Evolutionary conservation across 1,140 invertebrate species (phyloP).

Genomic region (Luehdorfia chinensis): DNA sequence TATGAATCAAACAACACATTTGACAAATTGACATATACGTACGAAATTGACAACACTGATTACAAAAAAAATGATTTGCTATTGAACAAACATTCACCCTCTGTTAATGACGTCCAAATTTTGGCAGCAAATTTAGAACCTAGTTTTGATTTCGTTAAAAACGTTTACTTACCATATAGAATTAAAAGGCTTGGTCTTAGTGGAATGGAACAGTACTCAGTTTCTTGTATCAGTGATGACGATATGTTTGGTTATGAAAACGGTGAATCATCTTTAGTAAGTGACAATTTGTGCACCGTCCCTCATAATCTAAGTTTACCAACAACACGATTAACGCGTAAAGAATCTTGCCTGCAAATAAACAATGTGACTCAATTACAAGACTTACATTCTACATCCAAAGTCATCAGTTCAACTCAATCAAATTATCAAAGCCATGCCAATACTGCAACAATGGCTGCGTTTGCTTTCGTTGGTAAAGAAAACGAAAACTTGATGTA

Average conservation of each 20-base stretch:
- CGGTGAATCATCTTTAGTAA: background rate
- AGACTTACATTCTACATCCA: too few species aligned
- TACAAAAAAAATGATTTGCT: slow-evolving; percentile 19
- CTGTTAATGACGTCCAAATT: slow-evolving; percentile 47
- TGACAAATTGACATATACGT: too few species aligned
- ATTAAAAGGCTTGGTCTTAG: slow-evolving; percentile 39
- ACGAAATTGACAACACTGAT: too few species aligned
- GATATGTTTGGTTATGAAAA: slow-evolving; percentile 8
- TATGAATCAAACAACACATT: background rate
- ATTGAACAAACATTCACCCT: background rate
- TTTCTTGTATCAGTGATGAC: slow-evolving; percentile 24
- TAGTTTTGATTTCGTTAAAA: slow-evolving; percentile 37
- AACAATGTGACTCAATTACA: background rate
- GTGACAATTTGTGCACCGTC: too few species aligned
- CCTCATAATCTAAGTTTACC: background rate
- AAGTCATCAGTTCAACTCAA: too few species aligned
- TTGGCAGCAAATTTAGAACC: slow-evolving; percentile 39
- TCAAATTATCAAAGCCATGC: too few species aligned
- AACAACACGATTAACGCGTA: background rate
- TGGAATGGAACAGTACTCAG: slow-evolving; percentile 47
- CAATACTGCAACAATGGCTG: too few species aligned
- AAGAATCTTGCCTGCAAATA: background rate
- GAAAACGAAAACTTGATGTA: too few species aligned
- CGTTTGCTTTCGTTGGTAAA: too few species aligned
- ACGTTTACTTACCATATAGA: slow-evolving; percentile 50